Base-by-base conservation (phyloP, 92 coral and sea anemone species). In the Parazoanthus atlanticus region DNA sequence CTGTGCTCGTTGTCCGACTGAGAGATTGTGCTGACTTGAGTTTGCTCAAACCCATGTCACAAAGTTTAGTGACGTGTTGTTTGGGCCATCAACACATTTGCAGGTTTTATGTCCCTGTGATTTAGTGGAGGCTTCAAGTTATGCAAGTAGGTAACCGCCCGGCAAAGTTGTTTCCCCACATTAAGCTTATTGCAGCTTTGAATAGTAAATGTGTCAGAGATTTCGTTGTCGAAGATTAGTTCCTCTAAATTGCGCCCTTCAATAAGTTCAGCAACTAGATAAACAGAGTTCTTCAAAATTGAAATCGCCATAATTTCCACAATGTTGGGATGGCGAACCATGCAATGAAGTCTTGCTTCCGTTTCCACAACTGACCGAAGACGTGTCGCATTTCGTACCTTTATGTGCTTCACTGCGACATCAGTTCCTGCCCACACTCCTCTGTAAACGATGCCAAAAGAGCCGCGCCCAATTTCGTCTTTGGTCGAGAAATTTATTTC, bases 21-120 rank as follows among this genome's bases (percentile, higher is more conserved):
- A n/a, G n/a, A n/a, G n/a, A n/a, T n/a, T n/a, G n/a, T n/a, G n/a
- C n/a, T n/a, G n/a, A 82, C 86, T 82, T 19, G 6, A 6, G 25
- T 66, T 28, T 66, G 17, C 72, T n/a, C n/a, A n/a, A n/a, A n/a
- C n/a, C n/a, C n/a, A n/a, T n/a, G n/a, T n/a, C n/a, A n/a, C n/a
- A n/a, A 66, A 28, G 26, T 16, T 66, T 66, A 66, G 72, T 13
- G n/a, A n/a, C n/a, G 38, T 6, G 90, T 80, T 38, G 10, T 65
- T 76, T 72, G 83, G n/a, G 88, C 87, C 1, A 89, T 88, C 54
- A 93, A 29, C n/a, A 91, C 90, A 76, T 91, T 89, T 31, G 92
- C 94, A n/a, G 94, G 96, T 76, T 94, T 94, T 28, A 92, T 94
- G 84, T 94, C 94, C 64, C 94, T 74, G 86, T 92, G 94, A 31